A percentile compares a stretch with the other conserved stretches of the same genome.
Conservation (phyloP, 2,888 invertebrate species). For the Eupeodes latifasciatus region DNA sequence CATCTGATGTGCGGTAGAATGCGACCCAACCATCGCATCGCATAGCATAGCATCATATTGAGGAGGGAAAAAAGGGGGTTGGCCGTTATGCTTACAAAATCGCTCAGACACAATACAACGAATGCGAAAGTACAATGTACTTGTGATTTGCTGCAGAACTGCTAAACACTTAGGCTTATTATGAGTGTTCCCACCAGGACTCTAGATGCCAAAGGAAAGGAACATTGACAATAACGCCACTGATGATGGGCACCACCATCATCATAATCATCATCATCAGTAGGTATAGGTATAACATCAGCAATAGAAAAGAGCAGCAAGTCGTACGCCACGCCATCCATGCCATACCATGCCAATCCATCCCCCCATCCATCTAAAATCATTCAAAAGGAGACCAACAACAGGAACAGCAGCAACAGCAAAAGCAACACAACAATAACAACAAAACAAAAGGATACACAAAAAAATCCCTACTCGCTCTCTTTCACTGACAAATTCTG, state of each 20-base stretch:
- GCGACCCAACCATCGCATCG: constrained; percentile 9
- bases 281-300: constrained; percentile 8
- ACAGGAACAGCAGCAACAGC: background rate
- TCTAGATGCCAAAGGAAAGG: constrained; percentile 9
- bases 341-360: constrained; percentile 6
- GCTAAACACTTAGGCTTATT: constrained; percentile 76
- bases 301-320: constrained; percentile 16
- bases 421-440: background rate
- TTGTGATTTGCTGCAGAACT: constrained; percentile 69
- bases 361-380: constrained; percentile 9
- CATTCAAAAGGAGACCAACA: constrained; percentile 11
- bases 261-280: too few relatives aligned
- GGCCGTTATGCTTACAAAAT: constrained; percentile 33
- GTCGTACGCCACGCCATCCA: constrained; percentile 39
- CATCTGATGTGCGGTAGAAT: constrained; percentile 74
- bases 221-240: constrained; percentile 73
- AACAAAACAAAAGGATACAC: background rate
- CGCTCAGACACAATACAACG: constrained; percentile 54
- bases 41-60: background rate
- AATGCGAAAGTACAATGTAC: constrained; percentile 55
- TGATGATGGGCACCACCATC: constrained; percentile 67
- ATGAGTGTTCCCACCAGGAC: constrained; percentile 45
- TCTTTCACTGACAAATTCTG: constrained; percentile 65
- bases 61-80: background rate
- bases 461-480: constrained; percentile 4